phyloP scores from a whole-genome alignment of 1,140 invertebrate genomes.

The Drosophila orena region DNA sequence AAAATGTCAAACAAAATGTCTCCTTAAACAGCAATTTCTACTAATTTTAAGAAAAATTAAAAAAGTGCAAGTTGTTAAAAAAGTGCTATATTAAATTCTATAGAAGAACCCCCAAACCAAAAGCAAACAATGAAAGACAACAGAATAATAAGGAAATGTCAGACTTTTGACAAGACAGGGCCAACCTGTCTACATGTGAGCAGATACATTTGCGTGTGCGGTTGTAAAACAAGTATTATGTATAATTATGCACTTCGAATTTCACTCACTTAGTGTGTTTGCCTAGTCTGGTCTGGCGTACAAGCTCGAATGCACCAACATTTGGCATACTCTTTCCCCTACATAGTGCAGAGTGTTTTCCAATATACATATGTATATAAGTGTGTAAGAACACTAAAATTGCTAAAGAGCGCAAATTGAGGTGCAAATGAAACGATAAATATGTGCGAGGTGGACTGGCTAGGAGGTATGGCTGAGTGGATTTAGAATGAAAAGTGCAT shows the following conservation, averaged over 20 bases:
- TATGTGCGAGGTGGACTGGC: constrained; percentile 9
- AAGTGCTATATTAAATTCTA: too few relatives aligned
- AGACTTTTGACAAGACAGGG: constrained; percentile 61
- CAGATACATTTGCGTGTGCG: constrained; percentile 14
- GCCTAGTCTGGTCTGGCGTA: constrained; percentile 5
- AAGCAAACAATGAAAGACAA: constrained; percentile 27
- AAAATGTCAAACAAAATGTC: background rate
- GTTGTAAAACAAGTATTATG: constrained; percentile 4
- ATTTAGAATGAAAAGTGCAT: constrained; percentile 1
- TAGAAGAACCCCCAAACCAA: background rate
- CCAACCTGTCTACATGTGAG: constrained; percentile 57
- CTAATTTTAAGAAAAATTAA: background rate
- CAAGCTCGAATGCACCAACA: constrained; percentile 4
- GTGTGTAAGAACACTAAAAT: constrained; percentile 12
- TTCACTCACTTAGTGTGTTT: constrained; percentile 8
- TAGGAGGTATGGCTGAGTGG: background rate
- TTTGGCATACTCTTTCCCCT: constrained; percentile 22
- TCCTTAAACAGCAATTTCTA: background rate
- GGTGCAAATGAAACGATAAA: constrained; percentile 41
- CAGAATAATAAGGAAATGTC: constrained; percentile 59
- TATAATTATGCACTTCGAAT: constrained; percentile 22
- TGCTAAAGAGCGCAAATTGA: constrained; percentile 38
- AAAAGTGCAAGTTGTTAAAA: background rate
- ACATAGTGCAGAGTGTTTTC: constrained; percentile 30
- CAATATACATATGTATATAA: constrained; percentile 15